phyloP scores from a whole-genome alignment of 1,140 invertebrate genomes.

The Zaprionus inermis region DNA sequence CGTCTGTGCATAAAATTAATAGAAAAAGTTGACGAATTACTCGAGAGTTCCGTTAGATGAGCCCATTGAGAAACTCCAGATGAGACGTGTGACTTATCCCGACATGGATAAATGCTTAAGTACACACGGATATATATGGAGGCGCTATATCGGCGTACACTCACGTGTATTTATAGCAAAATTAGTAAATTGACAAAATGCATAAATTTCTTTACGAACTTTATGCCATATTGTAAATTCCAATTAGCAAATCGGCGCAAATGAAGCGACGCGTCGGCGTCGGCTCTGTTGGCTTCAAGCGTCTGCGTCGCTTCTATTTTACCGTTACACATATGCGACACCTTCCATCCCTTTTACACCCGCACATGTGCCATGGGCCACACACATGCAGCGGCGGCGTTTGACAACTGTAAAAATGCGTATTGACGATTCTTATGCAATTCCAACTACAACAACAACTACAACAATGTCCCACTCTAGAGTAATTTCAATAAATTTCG shows the following conservation, averaged over 20 bases:
- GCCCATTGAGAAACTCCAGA: conserved; percentile 6
- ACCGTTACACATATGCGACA: conserved; percentile 23
- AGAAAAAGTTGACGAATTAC: conserved; percentile 50
- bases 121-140: neutral
- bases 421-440: conserved; percentile 71
- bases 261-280: conserved; percentile 46
- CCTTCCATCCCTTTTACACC: neutral
- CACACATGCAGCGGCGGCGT: conserved; percentile 8
- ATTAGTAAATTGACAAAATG: conserved; percentile 34
- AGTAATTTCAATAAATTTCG: conserved; percentile 64
- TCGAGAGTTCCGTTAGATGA: conserved; percentile 18
- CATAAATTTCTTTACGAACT: conserved; percentile 43
- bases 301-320: conserved; percentile 20
- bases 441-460: conserved; percentile 30
- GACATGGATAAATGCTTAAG: neutral
- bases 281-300: no score
- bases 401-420: conserved; percentile 22
- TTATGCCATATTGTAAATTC: conserved; percentile 51
- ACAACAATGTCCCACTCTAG: conserved; percentile 18
- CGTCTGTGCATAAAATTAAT: conserved; percentile 41
- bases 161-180: conserved; percentile 17
- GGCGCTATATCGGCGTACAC: neutral
- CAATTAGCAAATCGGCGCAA: conserved; percentile 65
- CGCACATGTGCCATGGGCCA: conserved; percentile 28
- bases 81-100: conserved; percentile 15